Evolutionary conservation across 2,888 invertebrate species (phyloP).

Genomic region (Petrolisthes manimaculis): DNA sequence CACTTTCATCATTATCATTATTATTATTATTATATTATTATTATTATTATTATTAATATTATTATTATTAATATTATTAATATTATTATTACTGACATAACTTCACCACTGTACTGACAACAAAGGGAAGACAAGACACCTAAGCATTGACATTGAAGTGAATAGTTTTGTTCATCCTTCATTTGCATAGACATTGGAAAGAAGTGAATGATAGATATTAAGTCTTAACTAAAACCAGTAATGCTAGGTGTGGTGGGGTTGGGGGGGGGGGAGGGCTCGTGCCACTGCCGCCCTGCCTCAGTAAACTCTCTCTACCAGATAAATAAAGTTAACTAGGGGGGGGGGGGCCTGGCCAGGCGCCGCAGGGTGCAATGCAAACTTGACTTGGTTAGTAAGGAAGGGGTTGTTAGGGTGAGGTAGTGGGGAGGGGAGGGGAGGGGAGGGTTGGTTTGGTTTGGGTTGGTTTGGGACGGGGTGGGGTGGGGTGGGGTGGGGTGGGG

Average conservation of each 20-base stretch:
- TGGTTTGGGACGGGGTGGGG: too few relatives aligned
- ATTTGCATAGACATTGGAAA: constrained; percentile 63
- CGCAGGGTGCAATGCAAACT: constrained; percentile 59
- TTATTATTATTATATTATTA: constrained; percentile 49
- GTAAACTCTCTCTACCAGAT: not conserved
- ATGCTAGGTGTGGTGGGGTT: constrained; percentile 27
- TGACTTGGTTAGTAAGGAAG: constrained; percentile 60
- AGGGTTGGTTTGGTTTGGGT: not conserved
- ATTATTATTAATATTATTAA: constrained; percentile 45
- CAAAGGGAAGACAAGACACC: constrained; percentile 62
- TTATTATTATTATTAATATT: constrained; percentile 49
- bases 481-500: not conserved
- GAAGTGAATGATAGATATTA: constrained; percentile 49
- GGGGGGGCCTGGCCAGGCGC: constrained; percentile 11
- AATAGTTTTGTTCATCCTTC: constrained; percentile 49
- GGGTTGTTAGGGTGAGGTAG: constrained; percentile 8
- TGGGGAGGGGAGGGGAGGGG: constrained; percentile 19
- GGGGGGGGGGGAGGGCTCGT: constrained; percentile 3
- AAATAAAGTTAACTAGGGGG: constrained; percentile 11
- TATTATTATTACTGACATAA: constrained; percentile 51
- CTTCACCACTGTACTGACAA: constrained; percentile 63
- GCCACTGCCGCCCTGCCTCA: constrained; percentile 10
- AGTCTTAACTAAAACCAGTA: constrained; percentile 40
- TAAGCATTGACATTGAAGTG: constrained; percentile 59
- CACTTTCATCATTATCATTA: constrained; percentile 55